Percentiles rank a stretch among this genome's conserved stretches.
Conservation (phyloP, 2,888 invertebrate genomes). For the Hirtodrosophila trivittata region DNA sequence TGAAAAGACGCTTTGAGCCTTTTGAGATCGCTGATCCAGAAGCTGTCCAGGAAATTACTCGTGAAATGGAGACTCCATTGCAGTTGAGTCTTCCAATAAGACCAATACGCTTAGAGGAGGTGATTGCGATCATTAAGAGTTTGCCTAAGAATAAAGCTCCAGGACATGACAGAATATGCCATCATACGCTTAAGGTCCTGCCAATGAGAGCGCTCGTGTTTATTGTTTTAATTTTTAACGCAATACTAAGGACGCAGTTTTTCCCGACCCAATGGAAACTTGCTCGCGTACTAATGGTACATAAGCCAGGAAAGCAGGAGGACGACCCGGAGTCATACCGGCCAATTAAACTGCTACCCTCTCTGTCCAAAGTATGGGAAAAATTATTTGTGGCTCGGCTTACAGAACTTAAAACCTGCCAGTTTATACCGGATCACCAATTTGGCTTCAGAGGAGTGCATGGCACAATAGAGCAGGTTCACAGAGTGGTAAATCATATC, state of each 20-base stretch:
- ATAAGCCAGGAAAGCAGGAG: background rate
- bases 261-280: background rate
- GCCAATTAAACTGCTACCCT: background rate
- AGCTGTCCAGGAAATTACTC: too few species aligned
- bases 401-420: background rate
- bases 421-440: background rate
- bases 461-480: slow-evolving; percentile 1
- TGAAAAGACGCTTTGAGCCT: too few species aligned
- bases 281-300: too few species aligned
- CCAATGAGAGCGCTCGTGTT: too few species aligned
- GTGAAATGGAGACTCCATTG: too few species aligned
- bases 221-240: background rate
- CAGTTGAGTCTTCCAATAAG: too few species aligned
- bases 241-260: background rate
- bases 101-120: too few species aligned
- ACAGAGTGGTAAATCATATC: slow-evolving; percentile 1
- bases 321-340: slow-evolving; percentile 3
- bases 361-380: slow-evolving; percentile 1
- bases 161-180: too few species aligned
- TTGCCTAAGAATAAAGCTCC: too few species aligned
- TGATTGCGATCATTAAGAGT: too few species aligned
- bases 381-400: background rate
- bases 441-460: slow-evolving; percentile 1
- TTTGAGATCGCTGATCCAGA: too few species aligned
- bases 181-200: too few species aligned